phyloP scores from a whole-genome alignment of 2,888 invertebrate species.

The Apodemia zela region DNA sequence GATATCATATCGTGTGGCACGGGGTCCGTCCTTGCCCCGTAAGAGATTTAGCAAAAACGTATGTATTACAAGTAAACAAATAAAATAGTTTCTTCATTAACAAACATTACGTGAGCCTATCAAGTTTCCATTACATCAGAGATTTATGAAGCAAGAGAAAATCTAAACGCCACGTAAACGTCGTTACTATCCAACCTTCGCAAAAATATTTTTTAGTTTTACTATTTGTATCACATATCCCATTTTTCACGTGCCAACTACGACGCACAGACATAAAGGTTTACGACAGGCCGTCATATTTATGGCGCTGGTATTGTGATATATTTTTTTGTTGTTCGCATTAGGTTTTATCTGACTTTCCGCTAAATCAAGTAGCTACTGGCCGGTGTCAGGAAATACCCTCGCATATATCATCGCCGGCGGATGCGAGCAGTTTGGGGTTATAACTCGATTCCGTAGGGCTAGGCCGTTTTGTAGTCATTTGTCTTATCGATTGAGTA shows the following conservation, averaged over 20 bases:
- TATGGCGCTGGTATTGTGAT: constrained; percentile 77
- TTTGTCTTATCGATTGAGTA: constrained; percentile 64
- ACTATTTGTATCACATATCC: constrained; percentile 58
- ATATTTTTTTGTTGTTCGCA: constrained; percentile 79
- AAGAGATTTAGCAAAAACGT: too few relatives aligned
- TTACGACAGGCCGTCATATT: constrained; percentile 79
- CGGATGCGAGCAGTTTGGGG: constrained; percentile 75
- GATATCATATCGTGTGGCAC: too few relatives aligned
- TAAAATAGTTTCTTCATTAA: background rate
- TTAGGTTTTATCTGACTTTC: constrained; percentile 80
- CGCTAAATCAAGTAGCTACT: constrained; percentile 81
- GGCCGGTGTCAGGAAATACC: constrained; percentile 79
- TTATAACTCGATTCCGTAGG: constrained; percentile 60
- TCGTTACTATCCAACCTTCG: constrained; percentile 32
- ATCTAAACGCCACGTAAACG: constrained; percentile 28
- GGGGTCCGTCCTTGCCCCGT: too few relatives aligned
- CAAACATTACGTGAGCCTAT: constrained; percentile 9
- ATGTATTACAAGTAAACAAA: background rate
- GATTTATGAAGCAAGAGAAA: constrained; percentile 28
- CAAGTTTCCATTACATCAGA: constrained; percentile 21
- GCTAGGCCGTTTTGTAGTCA: constrained; percentile 45
- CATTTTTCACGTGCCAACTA: constrained; percentile 77
- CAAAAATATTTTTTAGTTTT: constrained; percentile 43
- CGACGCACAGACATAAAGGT: constrained; percentile 77
- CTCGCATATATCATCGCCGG: constrained; percentile 71